These are phyloP conservation scores for Caenorhabditis remanei DNA, from an alignment of 1,140 invertebrate species.

Conservation along the genomic window DNA sequence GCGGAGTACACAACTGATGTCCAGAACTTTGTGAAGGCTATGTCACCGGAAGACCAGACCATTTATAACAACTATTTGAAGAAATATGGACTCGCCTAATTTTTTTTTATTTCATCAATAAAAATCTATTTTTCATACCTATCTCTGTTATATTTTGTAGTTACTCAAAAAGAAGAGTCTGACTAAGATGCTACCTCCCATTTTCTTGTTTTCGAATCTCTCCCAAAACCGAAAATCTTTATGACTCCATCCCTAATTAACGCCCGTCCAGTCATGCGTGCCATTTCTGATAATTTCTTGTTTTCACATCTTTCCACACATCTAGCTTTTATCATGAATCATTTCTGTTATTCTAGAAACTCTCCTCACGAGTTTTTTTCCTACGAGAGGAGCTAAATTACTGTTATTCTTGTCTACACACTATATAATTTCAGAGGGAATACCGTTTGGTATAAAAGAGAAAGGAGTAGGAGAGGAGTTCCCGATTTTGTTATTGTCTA, in stretches of 20 bases:
- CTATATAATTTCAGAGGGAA: slow-evolving; percentile 4
- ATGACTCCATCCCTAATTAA: neutral
- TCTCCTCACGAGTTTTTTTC: neutral
- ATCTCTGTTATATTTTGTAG: too few species aligned
- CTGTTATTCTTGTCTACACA: neutral
- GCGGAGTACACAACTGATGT: slow-evolving; percentile 18
- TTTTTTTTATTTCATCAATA: neutral
- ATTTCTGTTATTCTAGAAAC: slow-evolving; percentile 3
- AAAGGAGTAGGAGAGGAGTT: neutral
- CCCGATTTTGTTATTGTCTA: neutral
- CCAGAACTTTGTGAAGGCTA: neutral
- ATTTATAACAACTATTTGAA: slow-evolving; percentile 30
- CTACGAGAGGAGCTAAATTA: neutral
- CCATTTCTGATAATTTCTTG: neutral
- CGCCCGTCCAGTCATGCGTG: neutral
- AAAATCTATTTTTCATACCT: too few species aligned
- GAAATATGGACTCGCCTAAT: slow-evolving; percentile 22
- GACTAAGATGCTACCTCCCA: too few species aligned
- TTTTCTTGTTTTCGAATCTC: neutral
- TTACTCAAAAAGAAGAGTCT: too few species aligned
- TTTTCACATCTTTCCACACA: neutral
- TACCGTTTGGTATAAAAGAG: neutral
- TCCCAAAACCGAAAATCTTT: neutral
- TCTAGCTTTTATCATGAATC: neutral
- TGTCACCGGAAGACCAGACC: neutral